Conservation (phyloP, 2,888 invertebrate species). For the Polylopha cassiicola region DNA sequence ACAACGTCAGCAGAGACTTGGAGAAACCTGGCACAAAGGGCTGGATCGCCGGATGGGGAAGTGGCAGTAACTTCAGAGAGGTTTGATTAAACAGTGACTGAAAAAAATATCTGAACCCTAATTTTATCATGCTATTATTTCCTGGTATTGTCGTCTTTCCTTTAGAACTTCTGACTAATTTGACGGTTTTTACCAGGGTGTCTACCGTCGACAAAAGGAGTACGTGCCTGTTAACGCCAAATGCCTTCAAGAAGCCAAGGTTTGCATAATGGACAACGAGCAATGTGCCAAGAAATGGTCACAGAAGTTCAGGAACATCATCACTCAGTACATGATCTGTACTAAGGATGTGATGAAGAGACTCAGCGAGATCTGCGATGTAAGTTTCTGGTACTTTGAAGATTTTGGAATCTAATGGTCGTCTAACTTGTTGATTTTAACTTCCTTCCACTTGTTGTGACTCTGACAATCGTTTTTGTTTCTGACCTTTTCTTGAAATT, state of each 20-base stretch:
- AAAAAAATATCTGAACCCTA: not conserved
- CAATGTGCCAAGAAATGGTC: slow-evolving; percentile 69
- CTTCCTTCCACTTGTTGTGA: too few relatives aligned
- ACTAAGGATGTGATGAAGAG: slow-evolving; percentile 66
- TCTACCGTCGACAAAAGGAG: slow-evolving; percentile 50
- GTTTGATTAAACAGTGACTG: slow-evolving; percentile 30
- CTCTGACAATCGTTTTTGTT: too few relatives aligned
- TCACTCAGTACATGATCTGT: slow-evolving; percentile 68
- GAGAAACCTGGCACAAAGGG: slow-evolving; percentile 66
- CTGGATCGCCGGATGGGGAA: slow-evolving; percentile 68
- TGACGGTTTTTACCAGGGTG: slow-evolving; percentile 43
- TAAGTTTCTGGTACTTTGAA: slow-evolving; percentile 31
- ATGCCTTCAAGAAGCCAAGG: slow-evolving; percentile 64
- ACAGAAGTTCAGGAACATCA: slow-evolving; percentile 56
- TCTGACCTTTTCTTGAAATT: too few relatives aligned
- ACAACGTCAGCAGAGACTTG: slow-evolving; percentile 61
- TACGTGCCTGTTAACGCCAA: slow-evolving; percentile 56
- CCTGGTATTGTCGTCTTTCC: not conserved
- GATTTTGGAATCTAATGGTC: too few relatives aligned
- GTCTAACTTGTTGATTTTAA: too few relatives aligned
- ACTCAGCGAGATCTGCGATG: slow-evolving; percentile 63
- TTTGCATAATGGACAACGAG: slow-evolving; percentile 69
- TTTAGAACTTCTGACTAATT: not conserved
- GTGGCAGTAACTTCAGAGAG: slow-evolving; percentile 65
- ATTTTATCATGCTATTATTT: not conserved